These are phyloP conservation scores for Cylloceria caligata DNA, from an alignment of 2,888 invertebrate species.

Conservation along the genomic window DNA sequence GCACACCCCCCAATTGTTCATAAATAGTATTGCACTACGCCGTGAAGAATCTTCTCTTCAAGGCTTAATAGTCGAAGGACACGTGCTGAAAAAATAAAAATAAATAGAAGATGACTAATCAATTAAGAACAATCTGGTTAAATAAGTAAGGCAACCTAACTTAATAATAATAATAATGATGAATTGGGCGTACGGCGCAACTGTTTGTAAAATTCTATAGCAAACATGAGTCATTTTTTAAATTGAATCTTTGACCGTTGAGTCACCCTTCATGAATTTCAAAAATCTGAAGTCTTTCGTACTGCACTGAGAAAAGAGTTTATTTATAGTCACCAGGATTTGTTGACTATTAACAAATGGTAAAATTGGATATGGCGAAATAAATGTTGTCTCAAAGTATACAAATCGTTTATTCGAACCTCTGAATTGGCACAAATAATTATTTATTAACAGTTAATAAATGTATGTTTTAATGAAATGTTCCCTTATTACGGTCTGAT, in stretches of 20 bases:
- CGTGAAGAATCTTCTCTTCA: background rate
- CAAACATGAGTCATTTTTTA: background rate
- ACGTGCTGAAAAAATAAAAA: background rate
- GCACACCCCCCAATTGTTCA: background rate
- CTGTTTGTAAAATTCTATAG: background rate
- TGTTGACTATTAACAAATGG: too few species aligned
- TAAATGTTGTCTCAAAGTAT: too few species aligned
- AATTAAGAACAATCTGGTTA: background rate
- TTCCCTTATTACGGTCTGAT: too few species aligned
- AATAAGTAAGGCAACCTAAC: background rate
- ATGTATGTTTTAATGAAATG: too few species aligned
- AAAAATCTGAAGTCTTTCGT: background rate
- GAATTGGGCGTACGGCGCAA: too few species aligned
- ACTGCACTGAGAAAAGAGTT: too few species aligned
- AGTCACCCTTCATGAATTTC: background rate
- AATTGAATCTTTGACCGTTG: background rate
- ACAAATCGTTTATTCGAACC: too few species aligned
- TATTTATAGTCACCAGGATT: too few species aligned
- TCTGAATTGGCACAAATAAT: too few species aligned
- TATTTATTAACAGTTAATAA: too few species aligned
- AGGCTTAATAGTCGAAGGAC: background rate
- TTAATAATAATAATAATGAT: background rate
- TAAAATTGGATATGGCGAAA: too few species aligned
- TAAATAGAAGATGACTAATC: conserved; percentile 3
- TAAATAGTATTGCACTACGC: conserved; percentile 9